A percentile compares a stretch with the other conserved stretches of the same genome.
phyloP scores from a whole-genome alignment of 2,888 invertebrate species.

The Malthinus flaveolus region DNA sequence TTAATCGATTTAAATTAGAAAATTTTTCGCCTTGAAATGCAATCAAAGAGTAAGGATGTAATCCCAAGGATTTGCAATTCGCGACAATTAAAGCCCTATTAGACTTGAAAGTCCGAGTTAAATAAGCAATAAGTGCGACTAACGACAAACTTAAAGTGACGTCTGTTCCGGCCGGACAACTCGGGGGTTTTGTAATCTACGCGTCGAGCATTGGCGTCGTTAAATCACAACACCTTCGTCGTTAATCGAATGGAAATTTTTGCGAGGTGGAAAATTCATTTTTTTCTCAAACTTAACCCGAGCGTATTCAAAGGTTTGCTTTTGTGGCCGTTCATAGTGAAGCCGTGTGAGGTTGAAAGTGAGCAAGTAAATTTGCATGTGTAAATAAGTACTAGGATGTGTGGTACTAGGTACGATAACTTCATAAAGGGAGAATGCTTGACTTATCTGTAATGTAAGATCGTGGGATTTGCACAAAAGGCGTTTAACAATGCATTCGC shows the following conservation, averaged over 20 bases:
- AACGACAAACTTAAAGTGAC: constrained; percentile 45
- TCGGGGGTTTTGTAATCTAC: constrained; percentile 40
- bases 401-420: constrained; percentile 39
- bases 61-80: constrained; percentile 40
- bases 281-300: background rate
- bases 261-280: constrained; percentile 21
- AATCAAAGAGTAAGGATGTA: constrained; percentile 41
- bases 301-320: too few relatives aligned
- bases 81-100: constrained; percentile 44
- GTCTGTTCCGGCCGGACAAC: constrained; percentile 33
- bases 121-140: constrained; percentile 49
- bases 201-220: constrained; percentile 44
- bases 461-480: constrained; percentile 40
- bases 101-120: constrained; percentile 39
- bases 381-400: constrained; percentile 33
- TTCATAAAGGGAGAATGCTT: constrained; percentile 35
- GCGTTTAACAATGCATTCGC: constrained; percentile 25
- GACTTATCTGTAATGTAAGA: constrained; percentile 39
- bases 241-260: constrained; percentile 44
- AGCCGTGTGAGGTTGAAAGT: constrained; percentile 8
- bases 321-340: too few relatives aligned
- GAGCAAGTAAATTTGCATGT: constrained; percentile 32
- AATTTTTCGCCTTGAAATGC: constrained; percentile 38
- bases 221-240: constrained; percentile 42
- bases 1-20: constrained; percentile 8